Conservation (phyloP, 2,797 vertebrate species). For the Pangasius krempfi region DNA sequence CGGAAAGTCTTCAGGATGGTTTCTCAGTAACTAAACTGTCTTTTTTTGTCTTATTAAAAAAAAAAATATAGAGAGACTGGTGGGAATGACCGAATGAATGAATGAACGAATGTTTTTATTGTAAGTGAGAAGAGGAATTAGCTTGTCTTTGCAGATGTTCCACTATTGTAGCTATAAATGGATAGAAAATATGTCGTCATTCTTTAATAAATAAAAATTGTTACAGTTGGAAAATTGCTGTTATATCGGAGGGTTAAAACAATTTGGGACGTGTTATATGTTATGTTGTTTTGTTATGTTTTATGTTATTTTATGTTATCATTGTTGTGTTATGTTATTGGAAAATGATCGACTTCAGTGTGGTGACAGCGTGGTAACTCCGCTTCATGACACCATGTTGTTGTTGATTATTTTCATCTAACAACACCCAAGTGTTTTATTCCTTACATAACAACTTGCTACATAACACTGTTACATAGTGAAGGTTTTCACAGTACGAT, state of each 20-base stretch:
- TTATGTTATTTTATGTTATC: background rate
- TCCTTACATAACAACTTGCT: background rate
- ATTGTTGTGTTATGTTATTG: background rate
- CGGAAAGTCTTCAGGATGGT: too few species aligned
- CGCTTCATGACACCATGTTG: too few species aligned
- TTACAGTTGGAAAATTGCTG: background rate
- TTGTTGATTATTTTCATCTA: background rate
- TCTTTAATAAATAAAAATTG: background rate
- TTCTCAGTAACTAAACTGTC: background rate
- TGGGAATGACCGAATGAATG: background rate
- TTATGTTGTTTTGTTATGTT: background rate
- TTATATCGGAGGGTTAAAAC: background rate
- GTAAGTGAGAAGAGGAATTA: background rate
- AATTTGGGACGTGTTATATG: background rate
- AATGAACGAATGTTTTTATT: background rate
- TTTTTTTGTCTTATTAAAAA: background rate
- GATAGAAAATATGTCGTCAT: background rate
- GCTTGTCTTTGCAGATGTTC: background rate
- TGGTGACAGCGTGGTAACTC: background rate
- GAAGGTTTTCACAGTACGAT: background rate
- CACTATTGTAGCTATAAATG: background rate
- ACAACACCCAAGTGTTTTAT: background rate
- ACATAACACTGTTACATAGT: background rate
- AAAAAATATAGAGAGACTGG: background rate
- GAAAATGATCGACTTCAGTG: too few species aligned